These are phyloP conservation scores for Fragum sueziense DNA, from an alignment of 2,888 invertebrate genomes.

Conservation along the genomic window DNA sequence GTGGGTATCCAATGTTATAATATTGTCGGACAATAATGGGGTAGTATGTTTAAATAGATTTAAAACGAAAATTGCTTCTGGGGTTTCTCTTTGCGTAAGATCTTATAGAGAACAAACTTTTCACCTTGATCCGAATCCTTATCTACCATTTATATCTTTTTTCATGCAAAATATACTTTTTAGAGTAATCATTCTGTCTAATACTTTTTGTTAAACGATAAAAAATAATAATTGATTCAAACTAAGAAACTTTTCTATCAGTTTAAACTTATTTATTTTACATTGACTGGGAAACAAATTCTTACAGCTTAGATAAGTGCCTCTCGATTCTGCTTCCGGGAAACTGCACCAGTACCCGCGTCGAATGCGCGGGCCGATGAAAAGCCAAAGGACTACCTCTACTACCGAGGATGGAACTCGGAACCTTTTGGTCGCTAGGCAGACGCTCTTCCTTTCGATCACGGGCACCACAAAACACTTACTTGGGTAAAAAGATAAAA, in stretches of 20 bases:
- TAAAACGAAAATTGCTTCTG: slow-evolving; percentile 4
- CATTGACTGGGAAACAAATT: too few relatives aligned
- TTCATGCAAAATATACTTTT: not conserved
- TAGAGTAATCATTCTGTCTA: not conserved
- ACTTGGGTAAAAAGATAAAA: too few relatives aligned
- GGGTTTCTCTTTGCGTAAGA: slow-evolving; percentile 16
- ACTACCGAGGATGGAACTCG: too few relatives aligned
- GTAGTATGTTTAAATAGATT: slow-evolving; percentile 9
- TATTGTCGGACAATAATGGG: not conserved
- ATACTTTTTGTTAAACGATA: not conserved
- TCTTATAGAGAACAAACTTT: not conserved
- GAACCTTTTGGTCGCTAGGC: too few relatives aligned
- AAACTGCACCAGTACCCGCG: too few relatives aligned
- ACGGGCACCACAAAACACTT: too few relatives aligned
- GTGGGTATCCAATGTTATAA: not conserved
- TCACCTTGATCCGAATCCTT: not conserved
- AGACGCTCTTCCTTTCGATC: too few relatives aligned
- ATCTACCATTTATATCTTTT: not conserved
- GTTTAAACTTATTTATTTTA: too few relatives aligned
- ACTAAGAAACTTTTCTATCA: not conserved
- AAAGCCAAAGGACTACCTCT: too few relatives aligned
- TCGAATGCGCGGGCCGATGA: too few relatives aligned
- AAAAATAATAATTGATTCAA: not conserved
- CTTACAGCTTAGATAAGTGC: too few relatives aligned
- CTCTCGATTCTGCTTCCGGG: too few relatives aligned